phyloP scores from a whole-genome alignment of 2,113 vertebrate genomes.

The Tursiops truncatus region DNA sequence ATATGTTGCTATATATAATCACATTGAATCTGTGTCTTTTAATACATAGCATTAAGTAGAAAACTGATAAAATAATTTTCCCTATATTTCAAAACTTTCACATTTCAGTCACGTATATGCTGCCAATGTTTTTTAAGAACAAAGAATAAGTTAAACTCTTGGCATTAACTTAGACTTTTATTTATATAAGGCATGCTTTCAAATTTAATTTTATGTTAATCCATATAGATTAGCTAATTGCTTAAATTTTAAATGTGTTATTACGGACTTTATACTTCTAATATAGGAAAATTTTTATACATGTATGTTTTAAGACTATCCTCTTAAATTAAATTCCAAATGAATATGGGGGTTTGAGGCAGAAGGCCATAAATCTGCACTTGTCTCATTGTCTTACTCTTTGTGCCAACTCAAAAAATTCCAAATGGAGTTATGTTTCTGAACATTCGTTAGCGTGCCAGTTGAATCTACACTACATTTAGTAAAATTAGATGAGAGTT shows the following conservation, averaged over 20 bases:
- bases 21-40: neutral
- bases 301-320: neutral
- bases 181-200: neutral
- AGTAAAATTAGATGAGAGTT: constrained; percentile 3
- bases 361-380: neutral
- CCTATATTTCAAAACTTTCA: constrained; percentile 11
- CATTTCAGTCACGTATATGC: neutral
- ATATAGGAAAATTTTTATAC: neutral
- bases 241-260: neutral
- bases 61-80: neutral
- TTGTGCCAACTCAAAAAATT: neutral
- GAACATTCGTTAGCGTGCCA: neutral
- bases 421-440: constrained; percentile 2
- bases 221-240: neutral
- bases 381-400: neutral
- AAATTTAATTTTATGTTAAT: neutral
- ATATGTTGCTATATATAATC: neutral
- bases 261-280: neutral
- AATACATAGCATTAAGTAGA: neutral
- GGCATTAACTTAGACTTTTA: neutral
- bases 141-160: neutral
- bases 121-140: neutral
- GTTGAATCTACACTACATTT: neutral
- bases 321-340: neutral
- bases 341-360: neutral